Evolutionary conservation across 2,113 vertebrate genomes (phyloP).

Genomic region (Crotalus helleri): DNA sequence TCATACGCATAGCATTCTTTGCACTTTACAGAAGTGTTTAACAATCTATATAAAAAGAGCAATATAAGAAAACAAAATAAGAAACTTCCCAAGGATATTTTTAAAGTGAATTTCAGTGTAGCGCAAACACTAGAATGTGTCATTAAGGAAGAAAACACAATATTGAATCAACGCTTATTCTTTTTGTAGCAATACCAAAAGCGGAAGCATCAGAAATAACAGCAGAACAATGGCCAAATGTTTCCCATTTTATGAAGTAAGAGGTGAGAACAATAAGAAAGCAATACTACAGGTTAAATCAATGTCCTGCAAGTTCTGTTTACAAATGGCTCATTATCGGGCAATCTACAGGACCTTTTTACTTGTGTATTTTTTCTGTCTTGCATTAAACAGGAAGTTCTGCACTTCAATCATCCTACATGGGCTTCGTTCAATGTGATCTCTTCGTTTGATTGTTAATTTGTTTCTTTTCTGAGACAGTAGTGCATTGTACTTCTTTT

Average conservation of each 20-base stretch:
- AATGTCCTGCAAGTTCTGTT: not conserved
- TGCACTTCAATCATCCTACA: not conserved
- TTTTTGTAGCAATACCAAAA: not conserved
- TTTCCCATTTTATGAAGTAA: not conserved
- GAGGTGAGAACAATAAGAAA: not conserved
- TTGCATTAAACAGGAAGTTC: not conserved
- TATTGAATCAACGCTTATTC: not conserved
- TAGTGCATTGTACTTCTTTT: not conserved
- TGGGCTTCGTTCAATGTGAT: slow-evolving; percentile 1
- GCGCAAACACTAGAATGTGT: not conserved
- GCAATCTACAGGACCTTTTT: not conserved
- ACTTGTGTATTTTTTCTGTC: not conserved
- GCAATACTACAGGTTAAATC: not conserved
- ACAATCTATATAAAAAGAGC: not conserved
- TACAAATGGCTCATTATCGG: slow-evolving; percentile 6
- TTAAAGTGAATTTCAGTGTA: not conserved
- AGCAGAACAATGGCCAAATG: not conserved
- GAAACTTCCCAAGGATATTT: not conserved
- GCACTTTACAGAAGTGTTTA: not conserved
- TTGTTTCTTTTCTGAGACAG: not conserved
- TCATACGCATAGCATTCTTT: not conserved
- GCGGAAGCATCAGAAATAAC: not conserved
- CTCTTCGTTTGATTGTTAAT: not conserved
- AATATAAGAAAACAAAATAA: not conserved
- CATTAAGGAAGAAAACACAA: not conserved